Percentiles rank a stretch among this genome's conserved stretches.
Conservation (phyloP, 1,140 invertebrate genomes). For the Diachasma alloeum region DNA sequence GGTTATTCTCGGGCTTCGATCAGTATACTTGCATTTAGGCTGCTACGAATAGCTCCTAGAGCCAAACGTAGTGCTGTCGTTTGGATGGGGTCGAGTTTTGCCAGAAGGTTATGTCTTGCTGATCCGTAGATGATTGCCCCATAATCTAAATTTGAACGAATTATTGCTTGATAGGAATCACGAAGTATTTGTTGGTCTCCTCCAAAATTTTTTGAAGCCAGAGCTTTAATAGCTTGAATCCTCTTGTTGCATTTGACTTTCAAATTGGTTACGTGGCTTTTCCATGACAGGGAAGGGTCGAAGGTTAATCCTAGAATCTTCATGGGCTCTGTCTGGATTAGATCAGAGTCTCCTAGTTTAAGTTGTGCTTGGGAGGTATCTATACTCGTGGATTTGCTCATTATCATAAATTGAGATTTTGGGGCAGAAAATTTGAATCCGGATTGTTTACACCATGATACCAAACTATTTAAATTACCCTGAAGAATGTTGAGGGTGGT, state of each 20-base stretch:
- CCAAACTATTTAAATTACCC: neutral
- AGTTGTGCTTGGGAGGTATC: neutral
- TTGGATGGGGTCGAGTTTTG: too few species aligned
- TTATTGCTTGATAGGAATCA: too few species aligned
- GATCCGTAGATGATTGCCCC: too few species aligned
- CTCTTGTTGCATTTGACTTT: slow-evolving; percentile 5
- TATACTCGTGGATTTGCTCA: neutral
- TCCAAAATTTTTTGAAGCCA: too few species aligned
- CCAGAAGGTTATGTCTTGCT: too few species aligned
- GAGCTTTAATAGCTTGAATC: slow-evolving; percentile 18
- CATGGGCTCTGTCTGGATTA: neutral
- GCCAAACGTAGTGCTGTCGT: too few species aligned
- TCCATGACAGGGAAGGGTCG: slow-evolving; percentile 31
- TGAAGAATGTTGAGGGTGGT: neutral
- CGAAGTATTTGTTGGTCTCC: too few species aligned
- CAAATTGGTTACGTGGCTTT: slow-evolving; percentile 7
- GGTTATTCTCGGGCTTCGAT: too few species aligned
- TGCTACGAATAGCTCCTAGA: too few species aligned
- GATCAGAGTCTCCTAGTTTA: neutral
- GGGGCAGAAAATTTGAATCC: slow-evolving; percentile 10
- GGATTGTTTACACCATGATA: neutral
- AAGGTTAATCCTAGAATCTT: slow-evolving; percentile 37
- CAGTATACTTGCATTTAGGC: too few species aligned
- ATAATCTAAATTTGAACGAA: too few species aligned
- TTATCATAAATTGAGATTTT: slow-evolving; percentile 1